phyloP scores from a whole-genome alignment of 2,888 invertebrate genomes.

The Amblyteles armatorius region DNA sequence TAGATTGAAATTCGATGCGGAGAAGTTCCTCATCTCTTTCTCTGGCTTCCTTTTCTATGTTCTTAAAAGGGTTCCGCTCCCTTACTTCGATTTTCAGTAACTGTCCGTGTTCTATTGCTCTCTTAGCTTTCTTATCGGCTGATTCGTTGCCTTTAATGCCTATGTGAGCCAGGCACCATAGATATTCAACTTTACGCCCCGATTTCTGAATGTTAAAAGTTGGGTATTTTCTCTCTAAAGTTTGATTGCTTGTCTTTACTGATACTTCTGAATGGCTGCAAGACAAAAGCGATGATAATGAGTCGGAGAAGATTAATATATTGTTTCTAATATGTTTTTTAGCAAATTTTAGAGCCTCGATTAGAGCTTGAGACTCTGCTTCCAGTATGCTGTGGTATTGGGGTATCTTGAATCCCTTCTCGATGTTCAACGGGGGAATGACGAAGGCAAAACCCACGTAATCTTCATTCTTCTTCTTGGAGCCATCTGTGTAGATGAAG shows the following conservation, averaged over 20 bases:
- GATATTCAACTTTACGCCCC: not conserved
- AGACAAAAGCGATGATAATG: not conserved
- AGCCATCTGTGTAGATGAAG: constrained; percentile 21
- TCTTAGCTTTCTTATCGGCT: constrained; percentile 9
- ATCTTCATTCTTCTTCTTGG: not conserved
- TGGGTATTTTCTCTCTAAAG: not conserved
- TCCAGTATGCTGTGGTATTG: not conserved
- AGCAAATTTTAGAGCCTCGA: constrained; percentile 10
- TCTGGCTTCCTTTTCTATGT: constrained; percentile 12
- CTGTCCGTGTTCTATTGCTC: not conserved
- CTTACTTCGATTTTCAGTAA: not conserved
- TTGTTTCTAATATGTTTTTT: not conserved
- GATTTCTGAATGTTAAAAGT: not conserved
- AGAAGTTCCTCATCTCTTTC: constrained; percentile 6
- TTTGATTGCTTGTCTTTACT: not conserved
- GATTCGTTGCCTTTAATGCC: constrained; percentile 16
- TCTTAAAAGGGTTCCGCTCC: constrained; percentile 10
- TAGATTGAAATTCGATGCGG: not conserved
- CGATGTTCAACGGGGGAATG: constrained; percentile 6
- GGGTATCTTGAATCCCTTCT: not conserved
- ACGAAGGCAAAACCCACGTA: not conserved
- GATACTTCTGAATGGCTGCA: not conserved
- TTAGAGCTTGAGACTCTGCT: constrained; percentile 19
- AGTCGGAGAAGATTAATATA: constrained; percentile 13
- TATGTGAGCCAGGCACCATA: constrained; percentile 21